A percentile compares a stretch with the other conserved stretches of the same genome.
Evolutionary conservation across 2,113 vertebrate genomes (phyloP).

Genomic region (Acanthochromis polyacanthus): DNA sequence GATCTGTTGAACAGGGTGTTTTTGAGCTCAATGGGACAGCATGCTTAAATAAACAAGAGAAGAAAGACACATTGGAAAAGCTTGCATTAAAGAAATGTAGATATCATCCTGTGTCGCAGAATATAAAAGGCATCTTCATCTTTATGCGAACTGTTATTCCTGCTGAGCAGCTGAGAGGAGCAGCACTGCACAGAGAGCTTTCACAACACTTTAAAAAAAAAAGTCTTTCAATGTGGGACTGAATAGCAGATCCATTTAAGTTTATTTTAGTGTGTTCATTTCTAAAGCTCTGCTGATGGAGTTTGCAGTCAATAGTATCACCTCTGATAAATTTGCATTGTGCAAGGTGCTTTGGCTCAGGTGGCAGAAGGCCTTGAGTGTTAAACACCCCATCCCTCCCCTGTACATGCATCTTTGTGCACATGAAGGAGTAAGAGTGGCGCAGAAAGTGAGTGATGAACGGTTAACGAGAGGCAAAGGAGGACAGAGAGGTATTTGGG

Average conservation of each 20-base stretch:
- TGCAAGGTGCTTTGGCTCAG: conserved; percentile 57
- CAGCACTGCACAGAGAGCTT: conserved; percentile 3
- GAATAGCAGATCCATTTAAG: conserved; percentile 3
- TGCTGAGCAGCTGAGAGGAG: conserved; percentile 19
- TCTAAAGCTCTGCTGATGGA: conserved; percentile 40
- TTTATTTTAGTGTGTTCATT: conserved; percentile 50
- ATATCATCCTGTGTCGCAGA: conserved; percentile 13
- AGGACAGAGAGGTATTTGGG: neutral
- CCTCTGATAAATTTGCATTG: conserved; percentile 60
- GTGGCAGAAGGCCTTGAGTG: conserved; percentile 44
- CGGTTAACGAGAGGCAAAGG: conserved; percentile 4
- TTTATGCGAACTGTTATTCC: conserved; percentile 33
- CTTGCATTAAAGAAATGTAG: conserved; percentile 39
- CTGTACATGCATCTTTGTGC: neutral
- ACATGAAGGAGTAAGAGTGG: conserved; percentile 15
- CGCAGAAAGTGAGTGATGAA: conserved; percentile 40
- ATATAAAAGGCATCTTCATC: conserved; percentile 47
- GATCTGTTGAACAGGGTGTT: conserved; percentile 35
- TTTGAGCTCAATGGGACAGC: conserved; percentile 44
- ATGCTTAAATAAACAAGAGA: neutral
- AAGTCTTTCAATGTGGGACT: conserved; percentile 9
- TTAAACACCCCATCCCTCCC: conserved; percentile 13
- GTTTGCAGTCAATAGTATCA: conserved; percentile 54
- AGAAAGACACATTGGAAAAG: conserved; percentile 29
- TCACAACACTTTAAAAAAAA: conserved; percentile 10